These are phyloP conservation scores for Rhodeus uyekii DNA, from an alignment of 2,797 vertebrate species.

Conservation along the genomic window DNA sequence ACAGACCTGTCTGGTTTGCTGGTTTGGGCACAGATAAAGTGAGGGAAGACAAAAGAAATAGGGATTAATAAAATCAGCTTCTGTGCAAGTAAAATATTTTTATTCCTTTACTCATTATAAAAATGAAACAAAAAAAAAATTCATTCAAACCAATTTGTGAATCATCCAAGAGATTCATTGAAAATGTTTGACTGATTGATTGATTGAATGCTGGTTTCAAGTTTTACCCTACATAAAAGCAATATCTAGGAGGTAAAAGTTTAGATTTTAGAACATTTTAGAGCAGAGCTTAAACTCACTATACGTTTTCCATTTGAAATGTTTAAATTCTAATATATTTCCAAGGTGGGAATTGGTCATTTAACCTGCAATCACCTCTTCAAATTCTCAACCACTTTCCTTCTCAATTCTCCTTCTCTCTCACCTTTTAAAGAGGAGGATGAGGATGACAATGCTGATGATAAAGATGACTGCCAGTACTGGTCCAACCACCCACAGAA, in stretches of 20 bases:
- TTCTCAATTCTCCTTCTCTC: constrained; percentile 14
- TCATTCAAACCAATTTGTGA: neutral
- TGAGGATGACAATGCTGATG: constrained; percentile 99
- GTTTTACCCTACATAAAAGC: neutral
- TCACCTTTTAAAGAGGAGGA: constrained; percentile 99
- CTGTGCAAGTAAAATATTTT: constrained; percentile 10
- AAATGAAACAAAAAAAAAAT: too few relatives aligned
- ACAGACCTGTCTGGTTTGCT: constrained; percentile 99
- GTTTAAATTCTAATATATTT: neutral
- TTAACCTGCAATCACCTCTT: neutral
- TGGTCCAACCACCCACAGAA: constrained; percentile 98
- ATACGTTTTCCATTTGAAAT: neutral
- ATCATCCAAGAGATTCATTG: neutral
- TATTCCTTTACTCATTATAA: neutral
- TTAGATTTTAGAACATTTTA: neutral
- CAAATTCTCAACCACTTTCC: neutral
- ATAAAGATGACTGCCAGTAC: constrained; percentile 98
- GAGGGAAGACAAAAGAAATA: constrained; percentile 74
- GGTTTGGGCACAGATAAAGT: constrained; percentile 78
- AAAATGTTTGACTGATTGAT: neutral
- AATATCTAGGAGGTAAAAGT: neutral
- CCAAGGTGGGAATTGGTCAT: neutral
- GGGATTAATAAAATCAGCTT: constrained; percentile 66
- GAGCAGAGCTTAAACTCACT: neutral
- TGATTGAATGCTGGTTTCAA: neutral